Conservation (phyloP, 2,797 vertebrate species). For the Enoplosus armatus region DNA sequence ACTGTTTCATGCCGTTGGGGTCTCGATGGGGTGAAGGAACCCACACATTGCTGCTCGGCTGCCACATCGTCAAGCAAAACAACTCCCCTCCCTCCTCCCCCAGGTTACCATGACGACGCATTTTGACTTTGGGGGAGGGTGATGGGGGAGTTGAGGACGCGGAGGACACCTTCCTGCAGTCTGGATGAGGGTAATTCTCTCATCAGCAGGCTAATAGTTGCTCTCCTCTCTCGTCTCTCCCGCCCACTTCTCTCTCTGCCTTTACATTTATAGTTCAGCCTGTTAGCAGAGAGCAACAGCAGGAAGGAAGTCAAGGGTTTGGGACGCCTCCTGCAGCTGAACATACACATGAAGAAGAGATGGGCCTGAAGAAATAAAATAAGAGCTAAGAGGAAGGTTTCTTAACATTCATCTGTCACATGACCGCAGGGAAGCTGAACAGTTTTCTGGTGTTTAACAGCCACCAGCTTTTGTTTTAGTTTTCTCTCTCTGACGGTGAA, state of each 20-base stretch:
- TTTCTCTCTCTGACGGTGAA: too few species aligned
- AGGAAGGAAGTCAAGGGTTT: background rate
- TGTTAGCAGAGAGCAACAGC: background rate
- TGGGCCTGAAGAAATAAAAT: background rate
- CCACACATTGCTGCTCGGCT: conserved; percentile 24
- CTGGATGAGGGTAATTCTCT: conserved; percentile 51
- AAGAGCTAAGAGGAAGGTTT: conserved; percentile 3
- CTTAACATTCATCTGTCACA: too few species aligned
- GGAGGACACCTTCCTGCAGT: conserved; percentile 34
- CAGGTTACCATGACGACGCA: conserved; percentile 67
- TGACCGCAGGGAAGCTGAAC: too few species aligned
- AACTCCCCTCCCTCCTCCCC: background rate
- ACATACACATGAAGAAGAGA: background rate
- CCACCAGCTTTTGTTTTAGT: too few species aligned
- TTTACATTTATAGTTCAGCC: conserved; percentile 17
- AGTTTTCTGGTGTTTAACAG: too few species aligned
- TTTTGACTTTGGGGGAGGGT: conserved; percentile 23
- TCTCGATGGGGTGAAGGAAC: conserved; percentile 11
- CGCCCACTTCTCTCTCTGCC: conserved; percentile 32
- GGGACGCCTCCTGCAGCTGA: background rate
- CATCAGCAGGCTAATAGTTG: conserved; percentile 37
- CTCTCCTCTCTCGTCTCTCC: background rate
- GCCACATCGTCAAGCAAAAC: conserved; percentile 27
- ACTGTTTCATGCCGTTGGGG: conserved; percentile 2
- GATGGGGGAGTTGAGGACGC: conserved; percentile 18